These are phyloP conservation scores for Drosophila guanche DNA, from an alignment of 1,140 invertebrate species.

Conservation along the genomic window DNA sequence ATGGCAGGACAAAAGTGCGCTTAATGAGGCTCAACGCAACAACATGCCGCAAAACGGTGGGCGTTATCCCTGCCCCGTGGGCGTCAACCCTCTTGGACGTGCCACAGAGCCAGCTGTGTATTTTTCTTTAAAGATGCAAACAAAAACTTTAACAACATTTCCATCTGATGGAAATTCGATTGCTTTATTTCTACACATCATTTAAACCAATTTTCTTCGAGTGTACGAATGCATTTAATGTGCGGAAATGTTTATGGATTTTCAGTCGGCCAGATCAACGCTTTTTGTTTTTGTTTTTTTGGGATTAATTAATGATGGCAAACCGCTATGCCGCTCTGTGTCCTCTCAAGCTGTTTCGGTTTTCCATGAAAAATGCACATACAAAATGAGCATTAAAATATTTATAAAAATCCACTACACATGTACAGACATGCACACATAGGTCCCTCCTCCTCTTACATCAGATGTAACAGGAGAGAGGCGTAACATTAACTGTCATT, in stretches of 20 bases:
- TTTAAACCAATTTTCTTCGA: background rate
- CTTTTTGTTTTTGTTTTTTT: slow-evolving; percentile 13
- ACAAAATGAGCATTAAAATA: slow-evolving; percentile 56
- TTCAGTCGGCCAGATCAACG: background rate
- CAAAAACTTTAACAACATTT: no score
- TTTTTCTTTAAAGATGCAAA: no score
- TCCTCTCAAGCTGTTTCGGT: slow-evolving; percentile 35
- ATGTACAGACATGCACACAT: slow-evolving; percentile 2
- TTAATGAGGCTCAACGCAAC: slow-evolving; percentile 71
- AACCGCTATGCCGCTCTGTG: slow-evolving; percentile 11
- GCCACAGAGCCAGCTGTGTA: no score
- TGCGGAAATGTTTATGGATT: no score
- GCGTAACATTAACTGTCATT: slow-evolving; percentile 49
- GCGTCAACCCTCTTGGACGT: background rate
- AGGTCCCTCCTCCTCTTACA: no score
- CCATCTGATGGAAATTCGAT: no score
- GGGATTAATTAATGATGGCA: slow-evolving; percentile 59
- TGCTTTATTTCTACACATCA: no score
- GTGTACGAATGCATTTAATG: no score
- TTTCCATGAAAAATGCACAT: slow-evolving; percentile 55
- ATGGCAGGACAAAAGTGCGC: slow-evolving; percentile 57
- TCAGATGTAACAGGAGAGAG: no score
- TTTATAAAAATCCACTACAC: slow-evolving; percentile 54
- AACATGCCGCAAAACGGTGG: slow-evolving; percentile 50
- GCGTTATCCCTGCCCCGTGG: slow-evolving; percentile 7